phyloP scores from a whole-genome alignment of 2,888 invertebrate species.

The Galeopsomyia nigrocyanea region DNA sequence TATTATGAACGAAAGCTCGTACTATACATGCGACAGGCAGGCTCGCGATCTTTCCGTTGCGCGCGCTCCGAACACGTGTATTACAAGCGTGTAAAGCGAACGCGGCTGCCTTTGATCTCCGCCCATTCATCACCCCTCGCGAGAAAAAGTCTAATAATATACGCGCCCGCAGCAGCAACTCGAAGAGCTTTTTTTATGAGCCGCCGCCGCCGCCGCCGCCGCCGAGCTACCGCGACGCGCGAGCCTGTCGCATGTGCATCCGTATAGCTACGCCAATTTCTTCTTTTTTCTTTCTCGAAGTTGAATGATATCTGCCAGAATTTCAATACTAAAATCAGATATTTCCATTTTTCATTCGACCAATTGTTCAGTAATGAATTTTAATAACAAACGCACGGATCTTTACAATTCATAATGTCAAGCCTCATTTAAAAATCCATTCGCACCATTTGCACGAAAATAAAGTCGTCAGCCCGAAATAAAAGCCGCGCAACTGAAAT shows the following conservation, averaged over 20 bases:
- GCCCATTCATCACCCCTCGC: constrained; percentile 66
- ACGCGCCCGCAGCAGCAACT: too few relatives aligned
- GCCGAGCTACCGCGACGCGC: constrained; percentile 3
- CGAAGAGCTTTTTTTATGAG: constrained; percentile 26
- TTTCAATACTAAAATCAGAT: too few relatives aligned
- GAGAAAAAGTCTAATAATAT: constrained; percentile 67
- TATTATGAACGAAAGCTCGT: too few relatives aligned
- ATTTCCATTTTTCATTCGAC: too few relatives aligned
- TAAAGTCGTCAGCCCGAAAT: constrained; percentile 5
- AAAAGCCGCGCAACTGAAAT: not conserved
- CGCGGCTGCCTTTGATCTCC: constrained; percentile 63
- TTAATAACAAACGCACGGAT: not conserved
- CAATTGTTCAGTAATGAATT: too few relatives aligned
- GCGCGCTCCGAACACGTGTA: constrained; percentile 63
- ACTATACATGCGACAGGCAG: too few relatives aligned
- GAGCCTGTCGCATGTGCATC: constrained; percentile 13
- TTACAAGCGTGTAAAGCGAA: constrained; percentile 68
- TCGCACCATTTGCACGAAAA: not conserved
- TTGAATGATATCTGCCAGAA: too few relatives aligned
- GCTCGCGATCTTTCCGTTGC: constrained; percentile 9
- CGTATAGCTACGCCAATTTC: not conserved
- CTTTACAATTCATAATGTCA: not conserved
- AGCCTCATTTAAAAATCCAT: not conserved
- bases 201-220: not conserved
- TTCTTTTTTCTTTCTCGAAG: not conserved